Base-by-base conservation (phyloP, 2,113 vertebrate species). In the Eclectus roratus region DNA sequence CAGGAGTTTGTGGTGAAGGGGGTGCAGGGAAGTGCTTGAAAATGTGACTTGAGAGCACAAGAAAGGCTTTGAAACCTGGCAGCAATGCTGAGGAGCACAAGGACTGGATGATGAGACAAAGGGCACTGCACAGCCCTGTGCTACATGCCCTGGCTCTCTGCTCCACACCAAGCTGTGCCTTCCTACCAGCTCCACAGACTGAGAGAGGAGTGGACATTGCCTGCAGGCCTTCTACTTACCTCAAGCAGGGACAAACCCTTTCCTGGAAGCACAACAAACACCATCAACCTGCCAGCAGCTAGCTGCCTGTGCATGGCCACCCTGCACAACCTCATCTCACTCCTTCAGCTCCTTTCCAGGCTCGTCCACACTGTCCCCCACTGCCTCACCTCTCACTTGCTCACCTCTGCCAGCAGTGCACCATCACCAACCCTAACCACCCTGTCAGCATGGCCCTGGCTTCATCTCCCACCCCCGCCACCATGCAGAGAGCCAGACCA, bases 171-270 rank as follows among this genome's bases (percentile, higher is more conserved):
- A 18, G 2, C 41, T 5, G 6, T 66, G 37, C 60, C 60, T 31
- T 70, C 41, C n/a, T 69, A 64, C 56, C n/a, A 2, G 0, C 19
- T 41, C 55, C 50, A 16, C 58, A 24, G 35, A 35, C 73, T 24
- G 1, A 29, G 23, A 73, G 72, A 80, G 35, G 18, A 80, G 37
- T 1, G 0, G 49, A 29, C n/a, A 70, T 18, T 44, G 52, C 61
- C 47, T 0, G 0, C 17, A 7, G 0, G 0, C 20, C 58, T 46
- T 69, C 44, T 46, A 41, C 49, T 46, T 80, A 64, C 60, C 37
- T 83, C 20, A 24, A 20, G 43, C 52, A 55, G 9, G 4, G 33
- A 63, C n/a, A 85, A 73, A 55, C 52, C 9, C 47, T 53, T 39
- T 31, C 66, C 87, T 74, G 39, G 14, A 71, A 76, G 53, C 17